Conservation (phyloP, 2,888 invertebrate genomes). For the Lobophora halterata region DNA sequence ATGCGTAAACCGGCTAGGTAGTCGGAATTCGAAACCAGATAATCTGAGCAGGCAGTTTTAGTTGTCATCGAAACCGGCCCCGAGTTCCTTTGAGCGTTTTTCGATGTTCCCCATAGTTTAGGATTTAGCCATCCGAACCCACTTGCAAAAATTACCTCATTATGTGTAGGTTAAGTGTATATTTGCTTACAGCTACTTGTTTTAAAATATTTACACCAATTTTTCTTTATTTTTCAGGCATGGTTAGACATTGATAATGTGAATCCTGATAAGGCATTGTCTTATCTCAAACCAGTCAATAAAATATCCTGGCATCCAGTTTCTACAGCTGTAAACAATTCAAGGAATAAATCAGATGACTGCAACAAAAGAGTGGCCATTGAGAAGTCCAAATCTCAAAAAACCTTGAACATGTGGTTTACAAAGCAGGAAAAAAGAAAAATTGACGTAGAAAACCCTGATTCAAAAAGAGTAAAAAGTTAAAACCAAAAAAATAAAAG, state of each 20-base stretch:
- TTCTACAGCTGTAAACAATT: conserved; percentile 85
- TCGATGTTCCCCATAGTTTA: too few species aligned
- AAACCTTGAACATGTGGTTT: conserved; percentile 70
- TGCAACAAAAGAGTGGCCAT: conserved; percentile 76
- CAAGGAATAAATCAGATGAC: conserved; percentile 82
- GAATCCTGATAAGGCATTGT: conserved; percentile 71
- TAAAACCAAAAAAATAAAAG: conserved; percentile 10
- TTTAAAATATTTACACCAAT: too few species aligned
- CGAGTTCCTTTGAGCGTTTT: too few species aligned
- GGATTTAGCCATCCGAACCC: too few species aligned
- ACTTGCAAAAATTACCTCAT: too few species aligned
- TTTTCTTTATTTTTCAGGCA: conserved; percentile 63
- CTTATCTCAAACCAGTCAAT: conserved; percentile 76
- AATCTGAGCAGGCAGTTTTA: too few species aligned
- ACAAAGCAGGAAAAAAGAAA: conserved; percentile 57
- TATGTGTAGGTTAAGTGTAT: too few species aligned
- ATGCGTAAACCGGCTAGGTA: too few species aligned
- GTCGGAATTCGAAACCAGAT: too few species aligned
- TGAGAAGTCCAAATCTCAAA: conserved; percentile 57
- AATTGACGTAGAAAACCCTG: conserved; percentile 34
- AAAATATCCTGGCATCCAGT: conserved; percentile 85
- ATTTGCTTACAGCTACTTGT: too few species aligned
- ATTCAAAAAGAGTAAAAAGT: conserved; percentile 37
- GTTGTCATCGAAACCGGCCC: too few species aligned
- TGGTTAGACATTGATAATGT: conserved; percentile 84